These are phyloP conservation scores for Fulica atra DNA, from an alignment of 2,113 vertebrate species.

Conservation along the genomic window DNA sequence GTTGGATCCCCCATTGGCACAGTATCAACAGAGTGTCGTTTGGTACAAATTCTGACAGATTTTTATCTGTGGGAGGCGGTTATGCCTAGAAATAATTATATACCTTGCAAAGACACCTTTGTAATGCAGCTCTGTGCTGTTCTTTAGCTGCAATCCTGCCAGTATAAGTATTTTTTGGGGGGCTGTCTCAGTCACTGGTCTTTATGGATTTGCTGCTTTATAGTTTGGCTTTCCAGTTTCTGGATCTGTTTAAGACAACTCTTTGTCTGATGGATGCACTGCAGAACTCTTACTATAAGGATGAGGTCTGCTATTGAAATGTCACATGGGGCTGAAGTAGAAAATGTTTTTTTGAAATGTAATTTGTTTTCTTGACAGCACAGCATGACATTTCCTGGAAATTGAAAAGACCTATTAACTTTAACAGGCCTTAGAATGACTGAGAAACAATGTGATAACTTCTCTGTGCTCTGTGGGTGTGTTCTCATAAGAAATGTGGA, in stretches of 20 bases:
- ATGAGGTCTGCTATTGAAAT: background rate
- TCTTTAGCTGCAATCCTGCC: background rate
- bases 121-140: background rate
- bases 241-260: background rate
- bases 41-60: background rate
- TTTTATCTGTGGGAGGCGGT: rapidly evolving
- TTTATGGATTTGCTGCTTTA: background rate
- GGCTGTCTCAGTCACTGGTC: background rate
- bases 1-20: background rate
- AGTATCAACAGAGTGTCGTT: background rate
- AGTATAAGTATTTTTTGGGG: background rate
- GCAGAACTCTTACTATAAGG: background rate
- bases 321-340: background rate
- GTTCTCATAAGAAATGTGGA: background rate
- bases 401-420: background rate
- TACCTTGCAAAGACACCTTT: background rate
- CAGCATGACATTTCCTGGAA: background rate
- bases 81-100: background rate
- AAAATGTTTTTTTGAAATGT: background rate
- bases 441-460: background rate
- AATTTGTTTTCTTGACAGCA: background rate
- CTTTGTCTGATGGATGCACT: background rate
- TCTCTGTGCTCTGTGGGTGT: background rate
- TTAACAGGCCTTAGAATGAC: background rate
- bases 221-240: background rate